phyloP scores from a whole-genome alignment of 2,113 vertebrate genomes.

The Phainopepla nitens region DNA sequence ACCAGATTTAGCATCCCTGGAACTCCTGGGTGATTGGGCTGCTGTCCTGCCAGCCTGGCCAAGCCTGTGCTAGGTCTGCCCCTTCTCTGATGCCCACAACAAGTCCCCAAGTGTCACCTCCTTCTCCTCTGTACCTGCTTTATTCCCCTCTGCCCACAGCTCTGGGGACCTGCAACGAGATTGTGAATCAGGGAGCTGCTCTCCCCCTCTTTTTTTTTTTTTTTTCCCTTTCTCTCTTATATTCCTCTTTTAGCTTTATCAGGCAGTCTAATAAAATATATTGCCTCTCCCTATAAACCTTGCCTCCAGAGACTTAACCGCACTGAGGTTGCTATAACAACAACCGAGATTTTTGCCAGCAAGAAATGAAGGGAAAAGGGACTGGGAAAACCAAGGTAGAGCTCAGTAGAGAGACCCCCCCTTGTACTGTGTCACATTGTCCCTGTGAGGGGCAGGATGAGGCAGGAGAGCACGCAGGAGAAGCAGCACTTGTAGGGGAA shows the following conservation, averaged over 20 bases:
- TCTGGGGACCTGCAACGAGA: neutral
- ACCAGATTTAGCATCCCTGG: neutral
- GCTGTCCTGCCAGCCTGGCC: neutral
- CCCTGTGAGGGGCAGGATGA: neutral
- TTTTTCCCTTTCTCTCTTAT: neutral
- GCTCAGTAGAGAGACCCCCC: neutral
- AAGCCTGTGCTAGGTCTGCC: rapidly evolving
- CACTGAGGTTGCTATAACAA: conserved; percentile 58
- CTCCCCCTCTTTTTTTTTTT: neutral
- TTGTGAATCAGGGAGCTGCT: neutral
- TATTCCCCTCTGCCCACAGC: neutral
- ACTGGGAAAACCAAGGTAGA: neutral
- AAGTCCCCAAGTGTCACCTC: rapidly evolving
- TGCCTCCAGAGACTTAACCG: conserved; percentile 17
- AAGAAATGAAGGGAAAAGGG: neutral
- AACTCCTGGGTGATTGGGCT: neutral
- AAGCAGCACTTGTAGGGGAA: neutral
- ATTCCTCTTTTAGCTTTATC: conserved; percentile 26
- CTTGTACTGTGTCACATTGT: rapidly evolving
- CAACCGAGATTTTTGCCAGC: neutral
- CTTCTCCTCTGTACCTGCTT: neutral
- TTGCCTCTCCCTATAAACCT: conserved; percentile 55
- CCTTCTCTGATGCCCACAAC: neutral
- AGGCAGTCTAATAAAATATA: conserved; percentile 37
- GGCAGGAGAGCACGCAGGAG: neutral